Conservation (phyloP, 2,797 vertebrate species). For the Pseudochirops corinnae region DNA sequence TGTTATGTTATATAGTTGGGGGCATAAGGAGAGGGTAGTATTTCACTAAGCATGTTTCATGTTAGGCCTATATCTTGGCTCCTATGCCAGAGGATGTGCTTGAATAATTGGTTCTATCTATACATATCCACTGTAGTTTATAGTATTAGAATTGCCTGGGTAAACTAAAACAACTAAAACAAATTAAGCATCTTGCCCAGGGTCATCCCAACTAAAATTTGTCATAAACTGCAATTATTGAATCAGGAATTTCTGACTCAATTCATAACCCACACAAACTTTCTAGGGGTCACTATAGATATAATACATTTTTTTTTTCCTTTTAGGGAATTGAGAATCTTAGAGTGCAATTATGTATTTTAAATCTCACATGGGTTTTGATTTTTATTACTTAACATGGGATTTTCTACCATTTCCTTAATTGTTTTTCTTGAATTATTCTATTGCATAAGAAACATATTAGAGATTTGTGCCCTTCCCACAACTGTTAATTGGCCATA, state of each 20-base stretch:
- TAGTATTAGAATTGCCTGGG: not conserved
- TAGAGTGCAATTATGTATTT: not conserved
- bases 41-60: not conserved
- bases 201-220: not conserved
- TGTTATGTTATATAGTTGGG: not conserved
- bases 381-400: not conserved
- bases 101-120: not conserved
- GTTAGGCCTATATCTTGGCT: not conserved
- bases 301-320: not conserved
- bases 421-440: not conserved
- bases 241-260: not conserved
- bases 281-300: not conserved
- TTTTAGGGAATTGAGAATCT: not conserved
- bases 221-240: not conserved
- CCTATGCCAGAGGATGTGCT: not conserved
- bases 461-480: conserved; percentile 2
- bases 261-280: not conserved
- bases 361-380: not conserved
- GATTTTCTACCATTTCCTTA: conserved; percentile 9
- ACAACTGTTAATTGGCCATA: not conserved
- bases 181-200: not conserved
- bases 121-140: not conserved
- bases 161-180: not conserved
- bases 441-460: not conserved
- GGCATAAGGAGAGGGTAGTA: not conserved